Evolutionary conservation across 1,140 invertebrate species (phyloP).

Genomic region (Stegodyphus mimosarum): DNA sequence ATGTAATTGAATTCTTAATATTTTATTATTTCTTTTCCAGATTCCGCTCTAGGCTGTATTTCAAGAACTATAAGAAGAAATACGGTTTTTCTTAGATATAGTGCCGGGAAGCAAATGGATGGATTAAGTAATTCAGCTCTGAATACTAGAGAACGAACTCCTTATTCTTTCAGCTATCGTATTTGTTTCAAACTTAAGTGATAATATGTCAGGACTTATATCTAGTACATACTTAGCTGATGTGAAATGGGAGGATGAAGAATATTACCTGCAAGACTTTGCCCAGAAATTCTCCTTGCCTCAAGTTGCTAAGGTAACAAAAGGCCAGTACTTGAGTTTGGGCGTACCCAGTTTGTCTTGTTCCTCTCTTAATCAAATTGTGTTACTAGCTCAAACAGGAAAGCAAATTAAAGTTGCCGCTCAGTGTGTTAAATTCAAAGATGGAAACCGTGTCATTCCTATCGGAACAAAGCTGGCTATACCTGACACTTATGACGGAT

Average conservation of each 20-base stretch:
- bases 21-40: not conserved
- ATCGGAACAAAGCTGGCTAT: slow-evolving; percentile 86
- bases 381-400: slow-evolving; percentile 84
- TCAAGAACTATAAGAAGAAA: not conserved
- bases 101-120: too few relatives aligned
- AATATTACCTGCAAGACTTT: slow-evolving; percentile 82
- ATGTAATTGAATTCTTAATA: not conserved
- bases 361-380: slow-evolving; percentile 84
- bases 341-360: slow-evolving; percentile 86
- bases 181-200: not conserved
- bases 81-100: not conserved
- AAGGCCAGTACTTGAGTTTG: slow-evolving; percentile 89
- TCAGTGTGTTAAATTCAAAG: slow-evolving; percentile 91
- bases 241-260: slow-evolving; percentile 82
- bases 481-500: slow-evolving; percentile 90
- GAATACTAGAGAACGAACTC: not conserved
- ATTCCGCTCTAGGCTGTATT: not conserved
- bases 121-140: not conserved
- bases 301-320: slow-evolving; percentile 87
- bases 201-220: slow-evolving; percentile 31
- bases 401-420: slow-evolving; percentile 84
- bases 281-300: slow-evolving; percentile 83
- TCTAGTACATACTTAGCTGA: slow-evolving; percentile 63
- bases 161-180: not conserved
- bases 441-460: slow-evolving; percentile 79